Evolutionary conservation across 2,888 invertebrate genomes (phyloP).

Genomic region (Alsophila aescularia): DNA sequence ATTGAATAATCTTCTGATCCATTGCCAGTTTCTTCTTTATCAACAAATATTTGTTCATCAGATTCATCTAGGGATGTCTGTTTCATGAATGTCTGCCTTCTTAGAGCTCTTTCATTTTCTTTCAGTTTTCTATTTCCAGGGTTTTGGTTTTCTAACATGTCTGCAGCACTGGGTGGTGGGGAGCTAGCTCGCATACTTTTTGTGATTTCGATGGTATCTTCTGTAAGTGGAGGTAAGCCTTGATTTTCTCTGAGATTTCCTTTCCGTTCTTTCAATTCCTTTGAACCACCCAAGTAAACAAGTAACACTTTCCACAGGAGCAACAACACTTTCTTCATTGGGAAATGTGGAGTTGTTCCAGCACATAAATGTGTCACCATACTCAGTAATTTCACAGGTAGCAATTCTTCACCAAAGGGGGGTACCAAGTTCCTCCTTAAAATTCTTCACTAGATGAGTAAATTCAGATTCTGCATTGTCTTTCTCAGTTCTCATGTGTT

Average conservation of each 20-base stretch:
- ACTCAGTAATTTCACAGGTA: constrained; percentile 94
- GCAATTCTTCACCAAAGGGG: constrained; percentile 90
- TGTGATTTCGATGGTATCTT: constrained; percentile 98
- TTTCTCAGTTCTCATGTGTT: constrained; percentile 93
- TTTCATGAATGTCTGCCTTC: constrained; percentile 93
- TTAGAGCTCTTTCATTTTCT: constrained; percentile 86
- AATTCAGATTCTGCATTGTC: constrained; percentile 77
- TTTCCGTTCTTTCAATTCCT: constrained; percentile 91
- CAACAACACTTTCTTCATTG: constrained; percentile 98
- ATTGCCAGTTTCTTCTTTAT: constrained; percentile 87
- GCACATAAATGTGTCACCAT: constrained; percentile 99
- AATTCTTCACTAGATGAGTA: constrained; percentile 81
- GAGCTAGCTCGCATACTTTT: constrained; percentile 97
- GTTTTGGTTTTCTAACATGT: constrained; percentile 94
- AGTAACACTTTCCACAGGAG: constrained; percentile 98
- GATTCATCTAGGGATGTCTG: constrained; percentile 96
- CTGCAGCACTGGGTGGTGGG: constrained; percentile 96
- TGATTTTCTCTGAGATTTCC: constrained; percentile 87
- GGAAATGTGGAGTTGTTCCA: constrained; percentile 98
- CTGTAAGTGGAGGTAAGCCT: constrained; percentile 90
- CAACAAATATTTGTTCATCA: constrained; percentile 88
- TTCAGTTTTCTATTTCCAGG: constrained; percentile 86
- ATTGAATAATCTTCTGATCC: constrained; percentile 86
- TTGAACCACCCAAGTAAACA: constrained; percentile 96
- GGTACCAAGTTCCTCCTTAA: constrained; percentile 85